phyloP scores from a whole-genome alignment of 2,113 vertebrate species.

The Apteryx owenii region DNA sequence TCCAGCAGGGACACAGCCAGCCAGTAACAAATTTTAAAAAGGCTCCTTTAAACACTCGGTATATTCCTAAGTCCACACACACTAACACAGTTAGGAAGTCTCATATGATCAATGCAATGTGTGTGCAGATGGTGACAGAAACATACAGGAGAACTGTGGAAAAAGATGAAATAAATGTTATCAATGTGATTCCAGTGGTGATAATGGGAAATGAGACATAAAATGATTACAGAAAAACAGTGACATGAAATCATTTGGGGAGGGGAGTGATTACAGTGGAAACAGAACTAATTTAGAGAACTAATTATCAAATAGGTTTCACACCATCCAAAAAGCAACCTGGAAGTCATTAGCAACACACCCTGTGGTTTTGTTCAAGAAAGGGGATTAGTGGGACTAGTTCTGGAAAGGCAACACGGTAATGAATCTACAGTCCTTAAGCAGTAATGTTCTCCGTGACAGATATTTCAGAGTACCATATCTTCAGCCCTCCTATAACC shows the following conservation, averaged over 20 bases:
- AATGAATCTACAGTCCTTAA: conserved; percentile 58
- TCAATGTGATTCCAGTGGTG: conserved; percentile 17
- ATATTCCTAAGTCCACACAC: conserved; percentile 33
- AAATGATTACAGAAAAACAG: conserved; percentile 22
- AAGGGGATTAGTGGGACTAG: conserved; percentile 47
- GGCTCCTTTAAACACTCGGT: not conserved
- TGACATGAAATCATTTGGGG: conserved; percentile 38
- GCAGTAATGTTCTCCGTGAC: conserved; percentile 1
- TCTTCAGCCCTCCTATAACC: not conserved
- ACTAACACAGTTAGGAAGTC: not conserved
- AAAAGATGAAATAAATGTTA: conserved; percentile 45
- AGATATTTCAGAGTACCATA: not conserved
- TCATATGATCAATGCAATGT: not conserved
- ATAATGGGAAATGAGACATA: conserved; percentile 67
- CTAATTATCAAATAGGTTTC: conserved; percentile 75
- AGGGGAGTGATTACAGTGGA: conserved; percentile 63
- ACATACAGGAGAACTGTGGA: not conserved
- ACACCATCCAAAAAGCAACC: conserved; percentile 59
- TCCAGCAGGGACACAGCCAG: conserved; percentile 28
- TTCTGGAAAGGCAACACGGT: conserved; percentile 15
- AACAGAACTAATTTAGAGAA: conserved; percentile 69
- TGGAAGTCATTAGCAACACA: conserved; percentile 65
- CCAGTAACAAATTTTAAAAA: conserved; percentile 14
- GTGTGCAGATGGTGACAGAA: conserved; percentile 3
- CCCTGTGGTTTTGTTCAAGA: conserved; percentile 57